phyloP scores from a whole-genome alignment of 2,888 invertebrate genomes.

The Cepaea hortensis region DNA sequence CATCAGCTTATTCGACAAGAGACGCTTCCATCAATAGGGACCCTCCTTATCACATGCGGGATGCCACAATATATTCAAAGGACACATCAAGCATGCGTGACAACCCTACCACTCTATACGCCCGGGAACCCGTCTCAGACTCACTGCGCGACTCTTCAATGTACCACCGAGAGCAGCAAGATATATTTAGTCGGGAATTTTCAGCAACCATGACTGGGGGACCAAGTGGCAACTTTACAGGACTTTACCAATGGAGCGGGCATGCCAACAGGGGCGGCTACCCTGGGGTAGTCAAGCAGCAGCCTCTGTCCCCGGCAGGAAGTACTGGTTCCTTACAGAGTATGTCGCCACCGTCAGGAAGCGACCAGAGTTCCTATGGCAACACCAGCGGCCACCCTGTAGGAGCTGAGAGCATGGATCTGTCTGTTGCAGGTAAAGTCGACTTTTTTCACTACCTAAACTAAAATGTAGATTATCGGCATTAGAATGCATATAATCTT shows the following conservation, averaged over 20 bases:
- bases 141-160: constrained; percentile 24
- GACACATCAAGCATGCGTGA: constrained; percentile 14
- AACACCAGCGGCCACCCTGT: constrained; percentile 26
- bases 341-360: constrained; percentile 71
- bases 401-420: constrained; percentile 66
- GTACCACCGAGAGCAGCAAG: constrained; percentile 39
- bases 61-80: constrained; percentile 33
- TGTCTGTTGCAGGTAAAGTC: constrained; percentile 66
- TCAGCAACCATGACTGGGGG: constrained; percentile 35
- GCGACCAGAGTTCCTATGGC: constrained; percentile 66
- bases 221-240: background rate
- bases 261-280: constrained; percentile 25
- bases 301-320: constrained; percentile 71
- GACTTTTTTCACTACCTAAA: constrained; percentile 38
- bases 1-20: constrained; percentile 15
- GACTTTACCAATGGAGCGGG: constrained; percentile 40
- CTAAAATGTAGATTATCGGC: too few relatives aligned
- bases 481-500: background rate
- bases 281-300: constrained; percentile 65
- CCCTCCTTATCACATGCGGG: constrained; percentile 37
- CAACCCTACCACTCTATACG: background rate
- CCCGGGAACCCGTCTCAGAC: background rate
- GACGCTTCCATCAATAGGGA: constrained; percentile 15
- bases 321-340: constrained; percentile 73
- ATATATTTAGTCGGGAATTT: constrained; percentile 59